Percentiles rank a stretch among this genome's conserved stretches.
Conservation (phyloP, 2,888 invertebrate species). For the Ctena decussata region DNA sequence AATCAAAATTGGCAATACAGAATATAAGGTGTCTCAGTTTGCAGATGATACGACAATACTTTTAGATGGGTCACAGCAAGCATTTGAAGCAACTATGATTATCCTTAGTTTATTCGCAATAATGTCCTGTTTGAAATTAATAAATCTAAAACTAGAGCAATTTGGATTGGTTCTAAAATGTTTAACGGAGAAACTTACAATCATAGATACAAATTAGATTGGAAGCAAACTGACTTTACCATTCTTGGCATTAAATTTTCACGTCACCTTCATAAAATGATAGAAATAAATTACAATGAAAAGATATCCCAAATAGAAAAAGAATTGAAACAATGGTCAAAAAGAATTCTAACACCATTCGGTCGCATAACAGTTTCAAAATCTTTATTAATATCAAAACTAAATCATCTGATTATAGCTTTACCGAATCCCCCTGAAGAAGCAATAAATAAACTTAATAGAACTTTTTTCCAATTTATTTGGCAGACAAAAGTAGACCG, state of each 20-base stretch:
- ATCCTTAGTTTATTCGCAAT: not conserved
- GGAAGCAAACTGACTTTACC: not conserved
- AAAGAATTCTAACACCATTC: not conserved
- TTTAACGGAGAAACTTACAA: not conserved
- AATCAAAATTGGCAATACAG: not conserved
- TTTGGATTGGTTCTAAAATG: not conserved
- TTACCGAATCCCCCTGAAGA: not conserved
- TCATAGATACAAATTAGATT: not conserved
- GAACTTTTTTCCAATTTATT: not conserved
- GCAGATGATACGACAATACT: not conserved
- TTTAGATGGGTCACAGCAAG: not conserved
- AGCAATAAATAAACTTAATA: not conserved
- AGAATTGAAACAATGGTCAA: not conserved
- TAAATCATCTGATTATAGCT: not conserved
- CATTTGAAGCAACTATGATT: not conserved
- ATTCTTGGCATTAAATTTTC: not conserved
- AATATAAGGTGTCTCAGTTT: not conserved
- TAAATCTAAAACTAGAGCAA: not conserved
- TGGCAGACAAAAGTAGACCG: not conserved
- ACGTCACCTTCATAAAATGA: not conserved
- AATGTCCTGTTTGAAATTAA: not conserved
- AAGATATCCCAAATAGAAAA: not conserved
- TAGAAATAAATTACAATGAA: not conserved
- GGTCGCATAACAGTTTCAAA: not conserved
- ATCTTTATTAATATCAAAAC: not conserved